Base-by-base conservation (phyloP, 1,140 invertebrate genomes). In the Orchestia grillus region DNA sequence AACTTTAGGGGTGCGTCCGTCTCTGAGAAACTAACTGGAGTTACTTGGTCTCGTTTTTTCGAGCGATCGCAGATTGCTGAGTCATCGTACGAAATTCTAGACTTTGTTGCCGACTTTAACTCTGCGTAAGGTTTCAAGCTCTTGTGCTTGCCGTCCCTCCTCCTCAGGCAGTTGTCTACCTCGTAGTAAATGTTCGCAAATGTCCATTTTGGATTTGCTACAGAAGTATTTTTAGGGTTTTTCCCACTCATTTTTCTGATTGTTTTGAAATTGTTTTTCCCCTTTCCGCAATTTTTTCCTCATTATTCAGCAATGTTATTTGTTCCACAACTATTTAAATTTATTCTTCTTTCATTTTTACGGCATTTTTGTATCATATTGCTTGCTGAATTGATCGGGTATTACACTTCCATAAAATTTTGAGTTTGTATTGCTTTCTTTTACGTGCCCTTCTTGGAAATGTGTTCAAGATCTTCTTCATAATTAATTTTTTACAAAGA, bases 11-110 rank as follows among this genome's bases (percentile, higher is more conserved):
- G 41, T 28, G 88, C 41, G 88, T 42, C 88, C 88, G 88, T 44
- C 43, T 42, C 41, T 15, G 11, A 90, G 41, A 90, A 90, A 90
- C 88, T 36, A 44, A 90, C 88, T 90, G 1, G 8, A 42, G 88
- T 41, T 90, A 16, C 88, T 90, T 28, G 16, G 88, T 90, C 15
- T 43, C 28, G 4, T 77, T 77, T 77, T 77, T 36, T 77, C 36
- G 11, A 77, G n/a, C 42, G 88, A 90, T 90, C 88, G 28, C 88
- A 90, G 88, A 90, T 90, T 90, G 88, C 88, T 90, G 88, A 90
- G 28, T 90, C 88, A 90, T 90, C 88, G 88, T 11, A 42, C 11
- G 43, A 15, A 41, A 90, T 41, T 28, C 6, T 28, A 90, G 43
- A 77, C 62, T 77, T 77, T 77, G 62, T 77, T 77, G 62, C 62